Evolutionary conservation across 35 echinoderm and acorn worm genomes (phyloP).

Genomic region (Hemicentrotus pulcherrimus): DNA sequence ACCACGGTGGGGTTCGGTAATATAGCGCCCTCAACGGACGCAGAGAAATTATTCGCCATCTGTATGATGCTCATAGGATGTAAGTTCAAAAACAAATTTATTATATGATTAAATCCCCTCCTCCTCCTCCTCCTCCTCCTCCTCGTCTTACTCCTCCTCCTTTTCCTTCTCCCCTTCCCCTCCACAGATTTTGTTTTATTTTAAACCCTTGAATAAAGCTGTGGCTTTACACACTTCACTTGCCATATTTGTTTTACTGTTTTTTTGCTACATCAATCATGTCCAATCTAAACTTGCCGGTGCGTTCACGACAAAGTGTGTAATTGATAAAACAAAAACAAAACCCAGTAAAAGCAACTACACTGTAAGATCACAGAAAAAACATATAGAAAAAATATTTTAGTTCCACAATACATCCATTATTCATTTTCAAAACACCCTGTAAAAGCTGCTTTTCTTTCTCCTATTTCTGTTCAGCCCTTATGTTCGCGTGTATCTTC

Average conservation of each 20-base stretch:
- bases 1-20: constrained; percentile 98
- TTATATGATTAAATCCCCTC: background rate
- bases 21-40: constrained; percentile 87
- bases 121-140: too few relatives aligned
- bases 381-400: background rate
- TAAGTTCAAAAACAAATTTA: constrained; percentile 51
- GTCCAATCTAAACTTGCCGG: too few relatives aligned
- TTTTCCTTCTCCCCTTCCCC: too few relatives aligned
- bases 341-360: too few relatives aligned
- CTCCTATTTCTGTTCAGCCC: constrained; percentile 57
- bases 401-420: background rate
- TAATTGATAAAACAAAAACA: too few relatives aligned
- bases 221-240: background rate
- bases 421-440: background rate
- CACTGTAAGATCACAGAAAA: too few relatives aligned
- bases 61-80: constrained; percentile 95
- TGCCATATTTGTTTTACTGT: background rate
- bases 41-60: constrained; percentile 95
- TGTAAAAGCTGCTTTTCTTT: background rate
- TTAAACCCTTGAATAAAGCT: background rate
- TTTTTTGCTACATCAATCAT: too few relatives aligned
- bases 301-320: too few relatives aligned
- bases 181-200: too few relatives aligned
- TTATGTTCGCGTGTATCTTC: constrained; percentile 96
- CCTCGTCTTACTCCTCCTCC: background rate